A percentile compares a stretch with the other conserved stretches of the same genome.
phyloP scores from a whole-genome alignment of 2,113 vertebrate genomes.

The Oncorhynchus nerka region DNA sequence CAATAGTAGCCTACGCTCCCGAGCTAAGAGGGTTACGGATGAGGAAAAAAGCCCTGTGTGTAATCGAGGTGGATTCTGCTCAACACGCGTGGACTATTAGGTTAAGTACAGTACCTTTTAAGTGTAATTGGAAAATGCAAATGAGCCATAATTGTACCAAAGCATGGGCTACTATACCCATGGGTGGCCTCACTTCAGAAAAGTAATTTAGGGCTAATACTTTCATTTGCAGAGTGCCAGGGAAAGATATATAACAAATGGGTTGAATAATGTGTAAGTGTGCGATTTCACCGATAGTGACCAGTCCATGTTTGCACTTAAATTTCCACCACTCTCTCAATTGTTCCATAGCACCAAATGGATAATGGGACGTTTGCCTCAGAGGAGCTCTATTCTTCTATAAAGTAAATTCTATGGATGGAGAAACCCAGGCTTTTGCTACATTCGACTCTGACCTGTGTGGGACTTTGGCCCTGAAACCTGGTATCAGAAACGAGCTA shows the following conservation, averaged over 20 bases:
- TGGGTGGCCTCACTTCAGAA: conserved; percentile 42
- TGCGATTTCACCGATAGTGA: not conserved
- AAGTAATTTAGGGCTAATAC: conserved; percentile 38
- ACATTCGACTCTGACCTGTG: not conserved
- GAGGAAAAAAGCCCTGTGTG: conserved; percentile 30
- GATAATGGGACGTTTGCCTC: not conserved
- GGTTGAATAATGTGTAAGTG: not conserved
- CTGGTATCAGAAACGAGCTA: not conserved
- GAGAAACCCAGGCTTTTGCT: not conserved
- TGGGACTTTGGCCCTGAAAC: not conserved
- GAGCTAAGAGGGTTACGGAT: conserved; percentile 3
- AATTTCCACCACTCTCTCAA: not conserved
- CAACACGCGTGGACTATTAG: conserved; percentile 53
- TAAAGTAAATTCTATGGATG: not conserved
- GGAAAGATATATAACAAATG: not conserved
- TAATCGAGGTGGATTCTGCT: conserved; percentile 49
- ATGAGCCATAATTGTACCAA: conserved; percentile 50
- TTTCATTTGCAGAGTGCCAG: conserved; percentile 28
- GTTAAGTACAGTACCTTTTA: conserved; percentile 62
- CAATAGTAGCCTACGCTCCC: conserved; percentile 25
- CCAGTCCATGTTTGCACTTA: not conserved
- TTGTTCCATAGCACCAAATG: not conserved
- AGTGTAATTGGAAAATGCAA: conserved; percentile 60
- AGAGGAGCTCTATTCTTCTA: not conserved
- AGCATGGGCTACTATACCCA: conserved; percentile 33